Conservation (phyloP, 2,797 vertebrate species). For the Chrysocyon brachyurus region DNA sequence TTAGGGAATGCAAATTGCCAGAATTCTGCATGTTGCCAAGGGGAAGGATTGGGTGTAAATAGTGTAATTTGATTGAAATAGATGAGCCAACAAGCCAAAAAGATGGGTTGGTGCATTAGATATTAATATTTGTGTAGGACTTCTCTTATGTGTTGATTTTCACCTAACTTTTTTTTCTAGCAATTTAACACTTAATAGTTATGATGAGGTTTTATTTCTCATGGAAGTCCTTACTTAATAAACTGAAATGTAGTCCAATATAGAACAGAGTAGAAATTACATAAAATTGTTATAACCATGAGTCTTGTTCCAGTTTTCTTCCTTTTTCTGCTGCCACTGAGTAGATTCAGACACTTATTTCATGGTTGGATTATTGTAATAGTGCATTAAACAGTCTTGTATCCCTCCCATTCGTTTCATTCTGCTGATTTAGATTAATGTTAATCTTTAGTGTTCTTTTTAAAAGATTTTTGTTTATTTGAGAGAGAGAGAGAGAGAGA, state of each 20-base stretch:
- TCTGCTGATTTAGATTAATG: neutral
- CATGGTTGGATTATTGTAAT: neutral
- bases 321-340: neutral
- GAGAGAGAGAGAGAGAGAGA: too few relatives aligned
- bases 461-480: neutral
- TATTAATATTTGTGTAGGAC: neutral
- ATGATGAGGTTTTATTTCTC: neutral
- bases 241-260: neutral
- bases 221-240: neutral
- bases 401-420: neutral
- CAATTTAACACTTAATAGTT: neutral
- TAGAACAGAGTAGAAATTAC: neutral
- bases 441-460: neutral
- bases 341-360: neutral
- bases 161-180: neutral
- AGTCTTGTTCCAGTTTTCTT: slow-evolving; percentile 15
- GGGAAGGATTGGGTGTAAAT: slow-evolving; percentile 12
- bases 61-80: slow-evolving; percentile 27
- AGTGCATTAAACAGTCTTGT: neutral
- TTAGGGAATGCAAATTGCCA: slow-evolving; percentile 35
- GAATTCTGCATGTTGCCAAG: neutral
- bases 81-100: neutral
- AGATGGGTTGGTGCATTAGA: neutral
- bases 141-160: slow-evolving; percentile 48
- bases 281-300: neutral